A percentile compares a stretch with the other conserved stretches of the same genome.
phyloP scores from a whole-genome alignment of 2,113 vertebrate species.

The Cromileptes altivelis region DNA sequence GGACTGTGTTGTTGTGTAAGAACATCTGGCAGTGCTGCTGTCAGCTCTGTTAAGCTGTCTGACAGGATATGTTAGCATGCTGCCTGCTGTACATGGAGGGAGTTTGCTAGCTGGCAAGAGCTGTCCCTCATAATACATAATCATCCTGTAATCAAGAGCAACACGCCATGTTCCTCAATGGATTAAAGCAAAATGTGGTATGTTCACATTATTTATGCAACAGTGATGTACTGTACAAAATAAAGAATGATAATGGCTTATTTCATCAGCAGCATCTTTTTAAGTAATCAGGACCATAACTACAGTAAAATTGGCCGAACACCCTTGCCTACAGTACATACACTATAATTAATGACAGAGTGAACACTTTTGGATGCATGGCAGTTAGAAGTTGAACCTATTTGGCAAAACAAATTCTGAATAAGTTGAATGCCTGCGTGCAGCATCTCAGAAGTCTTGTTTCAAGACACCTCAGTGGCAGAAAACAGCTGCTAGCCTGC shows the following conservation, averaged over 20 bases:
- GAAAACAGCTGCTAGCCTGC: background rate
- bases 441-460: background rate
- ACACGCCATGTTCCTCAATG: background rate
- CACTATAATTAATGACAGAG: too few relatives aligned
- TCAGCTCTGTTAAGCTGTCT: slow-evolving; percentile 28
- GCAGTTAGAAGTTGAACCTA: too few relatives aligned
- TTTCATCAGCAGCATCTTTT: background rate
- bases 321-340: too few relatives aligned
- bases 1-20: background rate
- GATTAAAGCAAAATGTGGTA: background rate
- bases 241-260: background rate
- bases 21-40: slow-evolving; percentile 60
- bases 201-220: background rate
- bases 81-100: slow-evolving; percentile 19
- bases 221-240: background rate
- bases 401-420: too few relatives aligned
- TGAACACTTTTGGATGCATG: too few relatives aligned
- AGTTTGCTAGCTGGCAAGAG: slow-evolving; percentile 24
- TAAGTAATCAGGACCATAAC: too few relatives aligned
- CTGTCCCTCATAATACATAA: slow-evolving; percentile 30
- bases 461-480: background rate
- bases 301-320: too few relatives aligned
- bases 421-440: too few relatives aligned
- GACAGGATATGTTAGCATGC: slow-evolving; percentile 18
- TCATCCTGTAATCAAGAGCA: slow-evolving; percentile 32